Evolutionary conservation across 2,113 vertebrate species (phyloP).

Genomic region (Sinocyclocheilus anshuiensis): DNA sequence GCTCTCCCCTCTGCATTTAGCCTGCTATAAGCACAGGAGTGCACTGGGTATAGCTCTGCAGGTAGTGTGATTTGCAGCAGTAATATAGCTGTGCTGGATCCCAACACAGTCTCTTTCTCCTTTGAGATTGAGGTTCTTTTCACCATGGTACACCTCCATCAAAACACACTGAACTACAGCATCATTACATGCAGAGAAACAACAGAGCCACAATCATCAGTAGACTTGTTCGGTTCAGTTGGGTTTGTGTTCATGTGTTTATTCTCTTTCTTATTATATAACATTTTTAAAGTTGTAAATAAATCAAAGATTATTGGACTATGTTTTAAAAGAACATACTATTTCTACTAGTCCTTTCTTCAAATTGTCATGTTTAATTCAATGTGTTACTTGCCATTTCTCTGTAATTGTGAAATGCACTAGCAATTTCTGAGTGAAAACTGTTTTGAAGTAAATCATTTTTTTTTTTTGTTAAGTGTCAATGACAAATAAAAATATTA

Average conservation of each 20-base stretch:
- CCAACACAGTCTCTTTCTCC: background rate
- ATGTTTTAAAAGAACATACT: background rate
- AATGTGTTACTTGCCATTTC: no score
- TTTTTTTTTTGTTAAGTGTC: no score
- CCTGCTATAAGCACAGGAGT: conserved; percentile 1
- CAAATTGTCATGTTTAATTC: no score
- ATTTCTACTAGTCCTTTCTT: no score
- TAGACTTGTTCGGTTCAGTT: background rate
- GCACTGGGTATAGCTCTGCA: conserved; percentile 44
- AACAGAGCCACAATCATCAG: background rate
- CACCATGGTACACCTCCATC: background rate
- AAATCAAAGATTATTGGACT: background rate
- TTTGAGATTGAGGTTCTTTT: conserved; percentile 12
- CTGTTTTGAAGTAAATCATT: no score
- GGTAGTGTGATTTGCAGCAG: conserved; percentile 53
- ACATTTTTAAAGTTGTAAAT: background rate
- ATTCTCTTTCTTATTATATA: background rate
- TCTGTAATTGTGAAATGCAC: no score
- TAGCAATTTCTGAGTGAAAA: no score
- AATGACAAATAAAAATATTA: no score
- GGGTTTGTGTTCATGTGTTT: no score
- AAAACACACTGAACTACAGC: background rate
- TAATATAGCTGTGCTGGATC: conserved; percentile 45
- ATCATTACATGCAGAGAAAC: conserved; percentile 14
- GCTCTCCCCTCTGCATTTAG: background rate